Percentiles rank a stretch among this genome's conserved stretches.
phyloP scores from a whole-genome alignment of 1,140 invertebrate species.

The Platyscapa corneri region DNA sequence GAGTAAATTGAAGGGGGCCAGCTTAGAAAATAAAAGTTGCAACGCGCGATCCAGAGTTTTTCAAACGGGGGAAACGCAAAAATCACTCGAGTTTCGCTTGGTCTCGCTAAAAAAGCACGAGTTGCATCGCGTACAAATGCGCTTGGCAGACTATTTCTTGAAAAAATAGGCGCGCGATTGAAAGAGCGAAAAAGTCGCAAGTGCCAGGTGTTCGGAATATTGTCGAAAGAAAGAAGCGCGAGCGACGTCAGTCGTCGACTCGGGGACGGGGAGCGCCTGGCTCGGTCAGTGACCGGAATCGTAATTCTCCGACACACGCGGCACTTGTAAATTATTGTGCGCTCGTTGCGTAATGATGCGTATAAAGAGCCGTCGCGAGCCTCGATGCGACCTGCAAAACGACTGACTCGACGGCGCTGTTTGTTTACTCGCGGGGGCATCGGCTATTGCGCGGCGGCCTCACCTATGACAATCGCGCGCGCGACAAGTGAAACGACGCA shows the following conservation, averaged over 20 bases:
- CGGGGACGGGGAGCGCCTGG: not conserved
- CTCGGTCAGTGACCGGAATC: constrained; percentile 57
- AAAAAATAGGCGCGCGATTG: no score
- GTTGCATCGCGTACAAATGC: no score
- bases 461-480: constrained; percentile 3
- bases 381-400: constrained; percentile 29
- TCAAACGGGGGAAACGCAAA: no score
- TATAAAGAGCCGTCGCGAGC: not conserved
- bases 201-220: no score
- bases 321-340: constrained; percentile 50
- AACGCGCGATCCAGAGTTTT: no score
- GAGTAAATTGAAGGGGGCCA: no score
- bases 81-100: no score
- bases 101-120: no score
- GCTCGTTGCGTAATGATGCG: constrained; percentile 51
- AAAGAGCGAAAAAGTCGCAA: no score
- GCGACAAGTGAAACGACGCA: not conserved
- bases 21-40: no score
- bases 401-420: constrained; percentile 41
- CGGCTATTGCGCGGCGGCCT: not conserved
- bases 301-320: constrained; percentile 30
- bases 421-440: constrained; percentile 28
- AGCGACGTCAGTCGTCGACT: not conserved
- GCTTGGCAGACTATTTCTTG: no score
- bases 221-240: no score